phyloP scores from a whole-genome alignment of 2,888 invertebrate genomes.

The Eupithecia insigniata region DNA sequence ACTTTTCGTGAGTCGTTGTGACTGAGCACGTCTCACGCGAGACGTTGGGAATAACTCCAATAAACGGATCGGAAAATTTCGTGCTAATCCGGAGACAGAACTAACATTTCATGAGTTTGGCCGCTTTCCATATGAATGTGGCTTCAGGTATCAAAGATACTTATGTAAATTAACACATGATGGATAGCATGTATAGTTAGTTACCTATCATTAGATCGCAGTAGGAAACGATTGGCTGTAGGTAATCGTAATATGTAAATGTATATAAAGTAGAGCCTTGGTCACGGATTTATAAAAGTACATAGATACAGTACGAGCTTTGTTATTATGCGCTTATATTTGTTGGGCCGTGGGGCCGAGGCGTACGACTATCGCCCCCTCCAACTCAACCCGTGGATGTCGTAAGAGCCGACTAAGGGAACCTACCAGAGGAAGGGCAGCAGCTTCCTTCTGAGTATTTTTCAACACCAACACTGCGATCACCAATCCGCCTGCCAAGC shows the following conservation, averaged over 20 bases:
- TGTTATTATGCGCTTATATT: slow-evolving; percentile 10
- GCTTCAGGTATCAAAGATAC: slow-evolving; percentile 24
- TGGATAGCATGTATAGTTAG: slow-evolving; percentile 36
- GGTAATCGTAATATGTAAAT: slow-evolving; percentile 43
- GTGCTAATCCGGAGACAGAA: neutral
- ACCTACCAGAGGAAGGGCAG: too few relatives aligned
- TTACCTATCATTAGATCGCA: slow-evolving; percentile 47
- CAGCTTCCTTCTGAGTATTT: too few relatives aligned
- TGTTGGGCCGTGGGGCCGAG: neutral
- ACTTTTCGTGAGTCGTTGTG: too few relatives aligned
- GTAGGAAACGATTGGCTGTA: slow-evolving; percentile 47
- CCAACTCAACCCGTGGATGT: too few relatives aligned
- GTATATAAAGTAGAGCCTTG: slow-evolving; percentile 33
- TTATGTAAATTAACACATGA: slow-evolving; percentile 42
- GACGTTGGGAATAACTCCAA: too few relatives aligned
- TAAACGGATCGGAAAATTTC: too few relatives aligned
- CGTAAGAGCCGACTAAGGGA: too few relatives aligned
- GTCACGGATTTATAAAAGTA: slow-evolving; percentile 39
- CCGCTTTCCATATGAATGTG: slow-evolving; percentile 20
- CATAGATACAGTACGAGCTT: slow-evolving; percentile 17
- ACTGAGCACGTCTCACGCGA: too few relatives aligned
- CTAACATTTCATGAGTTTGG: neutral
- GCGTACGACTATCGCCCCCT: too few relatives aligned
- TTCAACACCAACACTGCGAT: too few relatives aligned
- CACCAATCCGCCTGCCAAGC: too few relatives aligned